Evolutionary conservation across 2,888 invertebrate genomes (phyloP), one percentile per base, ranked within the genome.

Genomic region (Raillietiella orientalis): DNA sequence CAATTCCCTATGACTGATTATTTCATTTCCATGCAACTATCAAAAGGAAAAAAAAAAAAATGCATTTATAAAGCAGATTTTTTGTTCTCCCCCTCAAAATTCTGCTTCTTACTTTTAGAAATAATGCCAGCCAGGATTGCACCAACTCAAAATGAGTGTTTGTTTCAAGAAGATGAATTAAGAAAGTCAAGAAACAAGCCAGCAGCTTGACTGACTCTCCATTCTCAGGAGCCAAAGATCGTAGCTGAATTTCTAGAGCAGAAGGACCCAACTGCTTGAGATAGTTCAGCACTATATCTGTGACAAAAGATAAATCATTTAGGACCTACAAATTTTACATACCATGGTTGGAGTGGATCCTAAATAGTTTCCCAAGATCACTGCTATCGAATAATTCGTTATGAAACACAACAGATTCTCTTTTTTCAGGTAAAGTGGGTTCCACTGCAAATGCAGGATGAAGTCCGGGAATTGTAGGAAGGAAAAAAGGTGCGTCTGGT

Each of bases 401-500:
- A n/a, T n/a, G n/a, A n/a, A n/a, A n/a, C n/a, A n/a, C n/a, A n/a
- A n/a, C n/a, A n/a, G n/a, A n/a, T n/a, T n/a, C n/a, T n/a, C n/a
- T n/a, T n/a, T n/a, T n/a, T n/a, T n/a, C n/a, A n/a, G n/a, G n/a
- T n/a, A n/a, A n/a, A n/a, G n/a, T n/a, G n/a, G n/a, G n/a, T n/a
- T n/a, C n/a, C n/a, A 14, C 25, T 8, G 11, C 19, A 19, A 26
- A 26, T 23, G 10, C 9, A 10, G 26, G 26, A 23, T 22, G 23
- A 5, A 82, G 50, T 2, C 72, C 67, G 0, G 75, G 60, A 28
- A 84, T 56, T 0, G 87, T 84, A 0, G 90, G 84, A 26, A 93
- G 50, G 44, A 96, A 93, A 52, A 96, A 96, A 0, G 93, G 93
- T 0, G 84, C 90, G 2, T 66, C 60, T 46, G 75, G 74, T 0